Base-by-base conservation (phyloP, 1,140 invertebrate species). In the Bombus superbus region DNA sequence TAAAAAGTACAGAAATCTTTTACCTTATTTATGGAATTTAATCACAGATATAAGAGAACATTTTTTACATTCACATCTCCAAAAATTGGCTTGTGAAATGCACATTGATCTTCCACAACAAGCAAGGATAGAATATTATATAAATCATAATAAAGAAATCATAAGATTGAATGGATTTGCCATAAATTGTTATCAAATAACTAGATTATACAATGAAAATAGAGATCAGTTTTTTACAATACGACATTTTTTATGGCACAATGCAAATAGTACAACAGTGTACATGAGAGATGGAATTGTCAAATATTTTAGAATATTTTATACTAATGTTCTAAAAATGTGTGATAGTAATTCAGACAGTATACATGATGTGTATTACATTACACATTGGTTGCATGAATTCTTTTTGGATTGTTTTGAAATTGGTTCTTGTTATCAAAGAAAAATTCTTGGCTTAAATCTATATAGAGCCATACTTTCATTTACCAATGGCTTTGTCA, bases 361-460 rank as follows among this genome's bases (percentile, higher is more conserved):
- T 22, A 35, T 83, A 28, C 13, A 72, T 25, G 40, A 88, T 38
- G 69, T 92, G 35, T 79, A 64, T 28, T 75, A 90, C n/a, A 95
- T 96, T 85, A 85, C 95, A n/a, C 85, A 95, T 44, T 96, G 95
- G 95, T 85, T 96, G n/a, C 91, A 95, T 81, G 85, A 89, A 57
- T 94, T 96, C 69, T 89, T 96, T 22, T 87, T 96, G 66, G 89
- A 94, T 59, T 96, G 95, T 87, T 92, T 96, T 10, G 92, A 94
- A 86, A 93, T 95, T 68, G 96, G 95, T 44, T 95, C 95, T n/a
- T 95, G 95, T 89, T 97, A 96, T 90, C 96, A 97, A 90, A 88
- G 96, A 47, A 95, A 94, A 88, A 94, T 95, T 68, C 87, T 95
- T n/a, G 95, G 94, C 75, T 86, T 96, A 28, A 93, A 92, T 35